Base-by-base conservation (phyloP, 2,113 vertebrate species). In the Forbesichthys agassizii region DNA sequence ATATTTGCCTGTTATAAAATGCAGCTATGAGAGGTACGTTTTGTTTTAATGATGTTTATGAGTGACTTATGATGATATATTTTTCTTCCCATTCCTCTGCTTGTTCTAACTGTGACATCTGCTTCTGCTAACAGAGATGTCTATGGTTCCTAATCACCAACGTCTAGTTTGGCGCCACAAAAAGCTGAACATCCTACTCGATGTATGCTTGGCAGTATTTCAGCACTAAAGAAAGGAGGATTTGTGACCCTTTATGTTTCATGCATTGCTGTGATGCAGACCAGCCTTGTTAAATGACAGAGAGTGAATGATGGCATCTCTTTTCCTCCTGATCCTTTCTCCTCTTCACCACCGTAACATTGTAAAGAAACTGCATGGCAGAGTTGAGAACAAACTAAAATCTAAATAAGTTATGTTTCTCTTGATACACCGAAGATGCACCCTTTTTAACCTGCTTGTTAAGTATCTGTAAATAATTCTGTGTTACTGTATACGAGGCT, bases 391-490 rank as follows among this genome's bases (percentile, higher is more conserved):
- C 68, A 74, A 57, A 56, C 68, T 59, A 49, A 79, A 78, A 27
- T 27, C 27, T 27, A 27, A 36, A 57, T 54, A 42, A 69, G 66
- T 54, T 72, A 57, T 52, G 64, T 62, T 73, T 80, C 33, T 68
- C 18, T 69, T 56, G 27, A 74, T 52, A 18, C 62, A 69, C 33
- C 53, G 61, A 71, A 80, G 75, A 60, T 52, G 74, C 63, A 56
- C 54, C 66, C 84, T 61, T 61, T 16, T 47, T 75, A 58, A 66
- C 75, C 81, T 77, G 75, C 80, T 85, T 82, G 72, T 81, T 58
- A 74, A 48, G 47, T 71, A 66, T 82, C 78, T 91, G 87, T 91
- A 92, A 82, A 90, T 91, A 90, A 73, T 78, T 71, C 13, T 12
- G 54, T 86, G 64, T 73, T 73, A 69, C 48, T 83, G 54, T 84